Evolutionary conservation across 2,797 vertebrate species (phyloP).

Genomic region (Sebastes trivittatus): DNA sequence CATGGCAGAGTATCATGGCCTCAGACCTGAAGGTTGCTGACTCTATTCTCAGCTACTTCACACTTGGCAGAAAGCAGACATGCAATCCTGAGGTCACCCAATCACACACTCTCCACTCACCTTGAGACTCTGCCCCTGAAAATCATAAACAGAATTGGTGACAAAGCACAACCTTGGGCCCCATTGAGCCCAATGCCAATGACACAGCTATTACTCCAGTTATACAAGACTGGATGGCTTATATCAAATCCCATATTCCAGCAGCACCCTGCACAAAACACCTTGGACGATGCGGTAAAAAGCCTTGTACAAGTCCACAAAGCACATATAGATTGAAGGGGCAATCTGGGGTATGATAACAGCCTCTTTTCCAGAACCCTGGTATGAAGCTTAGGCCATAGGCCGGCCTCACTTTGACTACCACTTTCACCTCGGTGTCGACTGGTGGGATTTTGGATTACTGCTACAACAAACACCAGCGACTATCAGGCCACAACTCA

Average conservation of each 20-base stretch:
- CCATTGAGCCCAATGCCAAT: neutral
- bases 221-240: neutral
- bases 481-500: neutral
- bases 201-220: neutral
- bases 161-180: neutral
- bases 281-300: neutral
- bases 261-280: neutral
- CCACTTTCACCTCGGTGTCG: neutral
- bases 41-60: no score
- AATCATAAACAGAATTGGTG: constrained; percentile 4
- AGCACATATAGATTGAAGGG: neutral
- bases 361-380: neutral
- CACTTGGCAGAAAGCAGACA: neutral
- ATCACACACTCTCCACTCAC: neutral
- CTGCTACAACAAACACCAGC: neutral
- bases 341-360: neutral
- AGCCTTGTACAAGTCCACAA: neutral
- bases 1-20: neutral
- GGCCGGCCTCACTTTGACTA: neutral
- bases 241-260: neutral
- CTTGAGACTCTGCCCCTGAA: neutral
- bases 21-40: neutral
- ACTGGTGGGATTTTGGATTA: neutral
- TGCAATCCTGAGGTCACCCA: neutral
- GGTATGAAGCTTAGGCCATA: neutral